These are phyloP conservation scores for Dasypogon diadema DNA, from an alignment of 2,888 invertebrate genomes.

Conservation along the genomic window DNA sequence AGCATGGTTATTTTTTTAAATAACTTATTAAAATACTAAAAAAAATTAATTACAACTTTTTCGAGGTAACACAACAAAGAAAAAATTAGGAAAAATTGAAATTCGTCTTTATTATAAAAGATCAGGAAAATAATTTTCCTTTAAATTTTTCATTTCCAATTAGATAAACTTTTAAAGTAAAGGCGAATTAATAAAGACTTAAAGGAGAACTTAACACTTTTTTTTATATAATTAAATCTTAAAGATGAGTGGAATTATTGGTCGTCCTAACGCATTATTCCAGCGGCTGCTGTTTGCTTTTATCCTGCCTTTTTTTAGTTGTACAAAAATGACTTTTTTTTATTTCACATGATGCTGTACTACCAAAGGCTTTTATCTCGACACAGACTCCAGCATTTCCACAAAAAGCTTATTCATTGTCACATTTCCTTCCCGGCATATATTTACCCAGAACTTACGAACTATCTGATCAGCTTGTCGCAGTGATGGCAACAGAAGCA, in stretches of 20 bases:
- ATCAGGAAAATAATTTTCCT: background rate
- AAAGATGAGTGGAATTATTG: constrained; percentile 28
- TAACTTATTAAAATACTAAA: background rate
- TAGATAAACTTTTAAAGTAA: constrained; percentile 8
- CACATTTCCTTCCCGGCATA: constrained; percentile 88
- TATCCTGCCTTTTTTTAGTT: background rate
- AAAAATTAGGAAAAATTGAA: constrained; percentile 14
- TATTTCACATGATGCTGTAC: background rate
- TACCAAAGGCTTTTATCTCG: constrained; percentile 56
- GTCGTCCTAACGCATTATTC: background rate
- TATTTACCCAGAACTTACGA: constrained; percentile 89
- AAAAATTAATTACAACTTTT: background rate
- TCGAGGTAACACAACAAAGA: constrained; percentile 4
- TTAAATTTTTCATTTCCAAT: constrained; percentile 1
- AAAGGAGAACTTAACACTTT: constrained; percentile 15
- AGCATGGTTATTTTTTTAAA: constrained; percentile 1
- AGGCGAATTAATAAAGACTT: background rate
- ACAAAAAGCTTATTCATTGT: constrained; percentile 97
- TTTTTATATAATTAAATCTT: constrained; percentile 7
- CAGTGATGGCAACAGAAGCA: constrained; percentile 88
- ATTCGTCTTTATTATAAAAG: constrained; percentile 18
- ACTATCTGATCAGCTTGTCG: constrained; percentile 91
- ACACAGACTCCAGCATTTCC: constrained; percentile 89
- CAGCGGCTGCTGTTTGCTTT: background rate
- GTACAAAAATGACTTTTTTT: constrained; percentile 15